Conservation (phyloP, 2,113 vertebrate species). For the Empidonax traillii region DNA sequence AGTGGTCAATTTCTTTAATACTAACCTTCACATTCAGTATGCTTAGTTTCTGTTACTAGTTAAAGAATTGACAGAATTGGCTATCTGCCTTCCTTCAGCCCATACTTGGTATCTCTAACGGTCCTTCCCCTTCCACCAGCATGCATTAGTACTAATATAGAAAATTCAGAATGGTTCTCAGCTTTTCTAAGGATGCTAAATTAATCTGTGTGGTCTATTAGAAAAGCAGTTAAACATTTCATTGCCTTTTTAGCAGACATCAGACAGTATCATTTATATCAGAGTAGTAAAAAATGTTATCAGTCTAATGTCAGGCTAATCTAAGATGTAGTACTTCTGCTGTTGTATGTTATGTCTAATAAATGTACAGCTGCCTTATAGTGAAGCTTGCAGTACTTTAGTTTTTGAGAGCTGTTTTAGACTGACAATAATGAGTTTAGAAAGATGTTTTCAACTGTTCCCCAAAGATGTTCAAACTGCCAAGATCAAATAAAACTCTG, state of each 20-base stretch:
- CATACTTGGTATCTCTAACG: not conserved
- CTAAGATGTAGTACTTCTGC: constrained; percentile 22
- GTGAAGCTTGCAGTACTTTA: constrained; percentile 27
- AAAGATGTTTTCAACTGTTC: constrained; percentile 73
- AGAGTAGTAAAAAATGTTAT: constrained; percentile 52
- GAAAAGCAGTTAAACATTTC: not conserved
- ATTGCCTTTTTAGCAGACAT: not conserved
- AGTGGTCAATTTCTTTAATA: not conserved
- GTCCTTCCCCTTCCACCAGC: not conserved
- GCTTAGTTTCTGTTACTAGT: not conserved
- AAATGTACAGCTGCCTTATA: constrained; percentile 20
- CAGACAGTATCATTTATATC: constrained; percentile 27
- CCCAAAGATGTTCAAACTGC: constrained; percentile 1
- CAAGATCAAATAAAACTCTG: constrained; percentile 71
- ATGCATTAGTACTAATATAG: not conserved
- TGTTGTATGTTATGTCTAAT: not conserved
- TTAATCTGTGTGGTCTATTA: not conserved
- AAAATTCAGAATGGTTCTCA: not conserved
- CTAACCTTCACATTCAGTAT: not conserved
- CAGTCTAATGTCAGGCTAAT: constrained; percentile 13
- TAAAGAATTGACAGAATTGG: not conserved
- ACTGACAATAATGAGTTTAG: constrained; percentile 39
- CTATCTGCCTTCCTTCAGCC: not conserved
- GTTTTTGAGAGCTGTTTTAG: constrained; percentile 55
- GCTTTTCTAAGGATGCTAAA: not conserved